Evolutionary conservation across 2,113 vertebrate species (phyloP), one percentile per base, ranked within the genome.

Genomic region (Chaetura pelagica): DNA sequence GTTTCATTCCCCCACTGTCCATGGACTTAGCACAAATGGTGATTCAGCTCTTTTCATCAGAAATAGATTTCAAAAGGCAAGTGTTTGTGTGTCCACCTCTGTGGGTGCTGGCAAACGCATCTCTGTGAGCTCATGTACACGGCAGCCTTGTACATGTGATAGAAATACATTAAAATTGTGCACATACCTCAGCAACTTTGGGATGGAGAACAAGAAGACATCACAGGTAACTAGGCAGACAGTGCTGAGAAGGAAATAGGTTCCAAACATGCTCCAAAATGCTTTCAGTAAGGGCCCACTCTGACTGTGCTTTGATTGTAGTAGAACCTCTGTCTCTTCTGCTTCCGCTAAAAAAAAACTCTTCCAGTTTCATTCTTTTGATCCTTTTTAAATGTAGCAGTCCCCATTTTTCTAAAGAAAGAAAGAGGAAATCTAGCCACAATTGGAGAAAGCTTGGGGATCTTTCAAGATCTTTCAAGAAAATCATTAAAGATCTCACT

Each of bases 101-200:
- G 49, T n/a, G 38, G 17, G 54, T 74, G 69, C 72, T 66, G 71
- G 14, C 23, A 29, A 1, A 12, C 16, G 13, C 35, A 49, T 3
- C 58, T 72, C 26, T 34, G 7, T 59, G 42, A 82, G 66, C 52
- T 75, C 44, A 22, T 19, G 38, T 24, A 49, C 15, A 10, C 24
- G 21, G 44, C 52, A 24, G 4, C 38, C 81, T 30, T 20, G 24
- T 35, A 44, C 4, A 0, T 15, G 5, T n/a, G 62, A 48, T 2
- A 52, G 51, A 72, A 86, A 85, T 54, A 13, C 3, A 18, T 32
- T 24, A 9, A 2, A 64, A 38, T 74, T 55, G 29, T 4, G 7
- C 38, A 95, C 98, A 89, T 93, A 99, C 99, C 99, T 99, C 75
- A 99, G 97, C 55, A 99, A 97, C 89, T 98, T 98, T 8, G 99